phyloP scores from a whole-genome alignment of 2,888 invertebrate species.

The Microctonus hyperodae region DNA sequence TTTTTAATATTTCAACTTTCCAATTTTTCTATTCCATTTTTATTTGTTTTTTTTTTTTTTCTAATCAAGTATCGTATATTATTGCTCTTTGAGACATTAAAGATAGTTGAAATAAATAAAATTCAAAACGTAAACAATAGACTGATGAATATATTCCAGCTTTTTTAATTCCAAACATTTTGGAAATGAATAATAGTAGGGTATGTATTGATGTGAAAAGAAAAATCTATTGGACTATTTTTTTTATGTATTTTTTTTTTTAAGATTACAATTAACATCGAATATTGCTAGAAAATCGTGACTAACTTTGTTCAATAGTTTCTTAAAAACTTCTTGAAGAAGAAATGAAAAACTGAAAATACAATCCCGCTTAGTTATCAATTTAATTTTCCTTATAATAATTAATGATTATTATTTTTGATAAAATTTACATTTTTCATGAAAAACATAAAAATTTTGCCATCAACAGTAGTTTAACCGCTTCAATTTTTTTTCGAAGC shows the following conservation, averaged over 20 bases:
- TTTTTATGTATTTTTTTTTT: neutral
- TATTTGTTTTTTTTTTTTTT: neutral
- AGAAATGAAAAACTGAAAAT: too few relatives aligned
- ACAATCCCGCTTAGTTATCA: too few relatives aligned
- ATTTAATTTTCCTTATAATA: too few relatives aligned
- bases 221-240: neutral
- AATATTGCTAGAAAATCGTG: neutral
- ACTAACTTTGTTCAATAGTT: neutral
- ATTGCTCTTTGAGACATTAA: neutral
- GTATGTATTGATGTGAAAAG: neutral
- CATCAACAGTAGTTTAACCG: neutral
- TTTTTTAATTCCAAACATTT: neutral
- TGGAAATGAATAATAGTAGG: neutral
- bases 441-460: neutral
- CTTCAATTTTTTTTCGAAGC: slow-evolving; percentile 18
- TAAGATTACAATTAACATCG: neutral
- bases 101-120: neutral
- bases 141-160: neutral
- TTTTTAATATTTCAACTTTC: neutral
- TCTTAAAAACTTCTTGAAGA: neutral
- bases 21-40: slow-evolving; percentile 20
- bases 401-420: neutral
- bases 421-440: neutral
- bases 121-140: neutral
- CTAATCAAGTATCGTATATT: neutral